Conservation (phyloP, 23 tunicate genomes). For the Halocynthia aurantium region DNA sequence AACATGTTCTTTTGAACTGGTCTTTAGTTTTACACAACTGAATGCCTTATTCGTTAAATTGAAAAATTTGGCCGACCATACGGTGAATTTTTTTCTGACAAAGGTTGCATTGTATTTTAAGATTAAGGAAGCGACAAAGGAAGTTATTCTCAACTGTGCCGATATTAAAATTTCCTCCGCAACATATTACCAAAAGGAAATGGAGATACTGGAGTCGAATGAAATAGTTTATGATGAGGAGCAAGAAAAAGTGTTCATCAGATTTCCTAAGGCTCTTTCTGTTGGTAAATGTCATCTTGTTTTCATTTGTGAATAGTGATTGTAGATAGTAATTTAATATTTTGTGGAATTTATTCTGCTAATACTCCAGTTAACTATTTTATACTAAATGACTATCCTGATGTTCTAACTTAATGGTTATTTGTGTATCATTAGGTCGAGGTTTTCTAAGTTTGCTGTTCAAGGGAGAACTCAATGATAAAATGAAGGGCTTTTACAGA, state of each 20-base stretch:
- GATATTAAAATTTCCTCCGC: constrained; percentile 62
- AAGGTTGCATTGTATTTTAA: constrained; percentile 1
- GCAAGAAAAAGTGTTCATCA: constrained; percentile 52
- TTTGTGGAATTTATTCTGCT: too few relatives aligned
- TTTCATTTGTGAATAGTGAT: background rate
- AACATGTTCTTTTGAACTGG: too few relatives aligned
- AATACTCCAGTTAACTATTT: too few relatives aligned
- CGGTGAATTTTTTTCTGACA: too few relatives aligned
- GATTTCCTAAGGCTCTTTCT: constrained; percentile 49
- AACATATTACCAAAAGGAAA: constrained; percentile 14
- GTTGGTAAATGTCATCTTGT: constrained; percentile 18
- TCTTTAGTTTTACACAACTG: too few relatives aligned
- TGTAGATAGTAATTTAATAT: too few relatives aligned
- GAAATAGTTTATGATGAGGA: constrained; percentile 35
- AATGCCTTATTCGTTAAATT: too few relatives aligned
- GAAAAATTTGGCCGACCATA: too few relatives aligned
- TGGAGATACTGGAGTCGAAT: constrained; percentile 8
- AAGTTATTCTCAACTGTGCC: constrained; percentile 51
- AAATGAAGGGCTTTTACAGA: constrained; percentile 94
- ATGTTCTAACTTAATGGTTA: too few relatives aligned
- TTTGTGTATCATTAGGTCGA: constrained; percentile 21
- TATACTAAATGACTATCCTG: too few relatives aligned
- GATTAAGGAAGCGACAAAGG: constrained; percentile 54
- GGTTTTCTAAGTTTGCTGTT: constrained; percentile 52
- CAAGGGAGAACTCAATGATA: constrained; percentile 83